Evolutionary conservation across 2,113 vertebrate genomes (phyloP).

Genomic region (Herpailurus yagouaroundi): DNA sequence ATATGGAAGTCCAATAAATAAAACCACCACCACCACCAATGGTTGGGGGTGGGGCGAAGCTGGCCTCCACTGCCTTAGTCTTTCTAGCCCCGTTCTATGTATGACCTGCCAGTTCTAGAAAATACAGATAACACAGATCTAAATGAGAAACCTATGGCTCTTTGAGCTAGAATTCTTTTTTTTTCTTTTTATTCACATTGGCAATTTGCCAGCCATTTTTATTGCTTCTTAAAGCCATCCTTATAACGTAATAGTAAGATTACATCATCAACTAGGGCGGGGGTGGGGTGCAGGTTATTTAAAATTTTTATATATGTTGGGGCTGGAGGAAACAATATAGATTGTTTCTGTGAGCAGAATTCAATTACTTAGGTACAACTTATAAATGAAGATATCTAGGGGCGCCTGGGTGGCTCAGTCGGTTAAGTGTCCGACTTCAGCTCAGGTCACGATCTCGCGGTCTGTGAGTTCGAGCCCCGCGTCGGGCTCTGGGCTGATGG

Average conservation of each 20-base stretch:
- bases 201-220: not conserved
- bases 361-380: not conserved
- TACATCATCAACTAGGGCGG: not conserved
- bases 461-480: too few species aligned
- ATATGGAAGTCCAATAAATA: not conserved
- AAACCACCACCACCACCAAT: not conserved
- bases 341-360: not conserved
- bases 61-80: not conserved
- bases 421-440: too few species aligned
- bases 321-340: not conserved
- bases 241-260: not conserved
- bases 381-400: constrained; percentile 39
- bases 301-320: not conserved
- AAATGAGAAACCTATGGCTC: not conserved
- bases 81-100: not conserved
- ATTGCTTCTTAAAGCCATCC: not conserved
- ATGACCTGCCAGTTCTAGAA: not conserved
- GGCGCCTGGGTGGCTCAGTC: too few species aligned
- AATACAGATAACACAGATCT: not conserved
- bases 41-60: too few species aligned
- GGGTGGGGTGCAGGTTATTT: not conserved
- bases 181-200: not conserved
- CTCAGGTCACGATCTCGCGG: too few species aligned
- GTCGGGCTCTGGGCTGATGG: too few species aligned
- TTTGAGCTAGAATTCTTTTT: not conserved